These are phyloP conservation scores for Ochropleura plecta DNA, from an alignment of 2,888 invertebrate genomes.

Conservation along the genomic window DNA sequence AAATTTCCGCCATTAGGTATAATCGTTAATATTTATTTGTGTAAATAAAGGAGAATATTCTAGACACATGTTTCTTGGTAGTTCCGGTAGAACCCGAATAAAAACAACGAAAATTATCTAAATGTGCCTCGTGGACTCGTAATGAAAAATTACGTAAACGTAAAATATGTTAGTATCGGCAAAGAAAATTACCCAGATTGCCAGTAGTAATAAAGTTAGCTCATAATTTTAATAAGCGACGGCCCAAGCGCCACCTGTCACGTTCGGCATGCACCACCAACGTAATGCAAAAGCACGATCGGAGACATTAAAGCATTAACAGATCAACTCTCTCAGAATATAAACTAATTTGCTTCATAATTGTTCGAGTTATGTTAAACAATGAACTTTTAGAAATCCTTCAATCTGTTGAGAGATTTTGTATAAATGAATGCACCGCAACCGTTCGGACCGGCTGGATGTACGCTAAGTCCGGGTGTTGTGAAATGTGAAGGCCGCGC, in stretches of 20 bases:
- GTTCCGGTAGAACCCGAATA: slow-evolving; percentile 14
- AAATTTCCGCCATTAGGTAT: slow-evolving; percentile 68
- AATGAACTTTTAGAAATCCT: slow-evolving; percentile 62
- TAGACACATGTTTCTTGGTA: slow-evolving; percentile 10
- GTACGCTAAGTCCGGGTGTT: slow-evolving; percentile 89
- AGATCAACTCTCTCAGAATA: slow-evolving; percentile 22
- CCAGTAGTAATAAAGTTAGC: slow-evolving; percentile 37
- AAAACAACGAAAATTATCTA: neutral
- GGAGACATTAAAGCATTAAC: slow-evolving; percentile 13
- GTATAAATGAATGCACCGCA: slow-evolving; percentile 74
- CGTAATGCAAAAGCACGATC: slow-evolving; percentile 18
- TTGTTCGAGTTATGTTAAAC: slow-evolving; percentile 55
- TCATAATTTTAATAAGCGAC: slow-evolving; percentile 41
- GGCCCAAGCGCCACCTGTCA: slow-evolving; percentile 33
- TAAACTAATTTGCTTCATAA: slow-evolving; percentile 26
- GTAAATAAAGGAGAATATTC: slow-evolving; percentile 28
- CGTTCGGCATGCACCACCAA: slow-evolving; percentile 21
- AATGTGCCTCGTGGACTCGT: neutral
- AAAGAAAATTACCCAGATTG: slow-evolving; percentile 29
- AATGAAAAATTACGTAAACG: slow-evolving; percentile 25
- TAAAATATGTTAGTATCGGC: slow-evolving; percentile 26
- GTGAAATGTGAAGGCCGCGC: slow-evolving; percentile 89
- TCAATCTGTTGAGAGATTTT: slow-evolving; percentile 68
- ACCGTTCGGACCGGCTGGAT: slow-evolving; percentile 80
- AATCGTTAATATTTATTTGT: slow-evolving; percentile 49